Conservation (phyloP, 2,797 vertebrate genomes). For the Podarcis siculus region DNA sequence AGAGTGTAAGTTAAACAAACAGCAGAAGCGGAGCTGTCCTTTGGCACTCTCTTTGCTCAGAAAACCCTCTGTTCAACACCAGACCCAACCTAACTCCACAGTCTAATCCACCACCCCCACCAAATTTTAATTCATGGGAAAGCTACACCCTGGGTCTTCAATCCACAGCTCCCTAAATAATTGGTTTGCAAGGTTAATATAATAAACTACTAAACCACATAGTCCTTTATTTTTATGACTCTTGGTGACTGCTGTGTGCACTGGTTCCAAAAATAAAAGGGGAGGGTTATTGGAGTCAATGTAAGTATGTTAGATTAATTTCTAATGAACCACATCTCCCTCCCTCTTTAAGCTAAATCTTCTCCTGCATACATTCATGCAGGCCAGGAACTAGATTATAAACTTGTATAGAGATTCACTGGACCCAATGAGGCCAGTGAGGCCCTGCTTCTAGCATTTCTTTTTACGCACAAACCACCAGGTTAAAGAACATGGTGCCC, state of each 20-base stretch:
- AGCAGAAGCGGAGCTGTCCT: conserved; percentile 11
- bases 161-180: conserved; percentile 56
- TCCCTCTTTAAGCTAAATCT: conserved; percentile 40
- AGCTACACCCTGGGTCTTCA: conserved; percentile 35
- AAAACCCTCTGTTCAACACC: conserved; percentile 34
- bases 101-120: neutral
- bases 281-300: conserved; percentile 37
- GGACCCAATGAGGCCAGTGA: conserved; percentile 1
- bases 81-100: neutral
- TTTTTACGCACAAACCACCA: neutral
- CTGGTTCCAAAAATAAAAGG: conserved; percentile 51
- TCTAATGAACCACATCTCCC: neutral
- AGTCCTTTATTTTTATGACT: conserved; percentile 56
- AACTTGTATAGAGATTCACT: conserved; percentile 3
- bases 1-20: neutral
- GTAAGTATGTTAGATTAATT: conserved; percentile 44
- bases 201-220: conserved; percentile 51
- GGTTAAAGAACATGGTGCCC: too few relatives aligned
- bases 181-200: conserved; percentile 65
- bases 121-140: conserved; percentile 47
- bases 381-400: conserved; percentile 22
- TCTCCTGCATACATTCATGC: neutral
- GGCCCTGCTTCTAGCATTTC: neutral
- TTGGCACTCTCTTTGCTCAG: neutral
- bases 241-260: conserved; percentile 45